Evolutionary conservation across 2,113 vertebrate species (phyloP).

Genomic region (Pseudopipra pipra): DNA sequence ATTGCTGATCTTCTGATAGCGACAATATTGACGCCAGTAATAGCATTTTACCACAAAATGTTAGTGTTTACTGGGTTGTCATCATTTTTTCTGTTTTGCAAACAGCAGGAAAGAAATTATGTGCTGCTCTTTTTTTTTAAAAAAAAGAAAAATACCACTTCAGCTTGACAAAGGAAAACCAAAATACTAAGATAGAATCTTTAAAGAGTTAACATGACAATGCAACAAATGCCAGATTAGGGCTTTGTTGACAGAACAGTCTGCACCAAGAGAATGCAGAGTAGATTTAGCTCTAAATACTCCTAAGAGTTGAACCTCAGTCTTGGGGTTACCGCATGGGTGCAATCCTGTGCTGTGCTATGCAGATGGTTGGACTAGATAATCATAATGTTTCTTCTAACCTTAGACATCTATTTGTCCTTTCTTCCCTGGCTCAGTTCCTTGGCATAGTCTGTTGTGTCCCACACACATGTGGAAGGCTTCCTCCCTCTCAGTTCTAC

Average conservation of each 20-base stretch:
- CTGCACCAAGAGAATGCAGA: background rate
- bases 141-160: background rate
- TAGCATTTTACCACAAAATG: constrained; percentile 24
- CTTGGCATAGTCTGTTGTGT: accelerated
- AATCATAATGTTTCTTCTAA: background rate
- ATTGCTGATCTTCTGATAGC: background rate
- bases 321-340: background rate
- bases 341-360: background rate
- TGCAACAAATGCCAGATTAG: background rate
- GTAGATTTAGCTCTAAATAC: background rate
- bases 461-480: background rate
- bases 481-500: background rate
- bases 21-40: background rate
- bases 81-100: background rate
- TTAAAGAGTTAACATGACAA: background rate
- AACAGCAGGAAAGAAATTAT: background rate
- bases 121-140: background rate
- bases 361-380: background rate
- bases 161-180: background rate
- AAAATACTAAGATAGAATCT: background rate
- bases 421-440: background rate
- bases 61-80: background rate
- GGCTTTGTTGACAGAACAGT: background rate
- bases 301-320: background rate
- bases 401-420: background rate